Conservation (phyloP, 2,888 invertebrate species). For the Calliscelio sp. region DNA sequence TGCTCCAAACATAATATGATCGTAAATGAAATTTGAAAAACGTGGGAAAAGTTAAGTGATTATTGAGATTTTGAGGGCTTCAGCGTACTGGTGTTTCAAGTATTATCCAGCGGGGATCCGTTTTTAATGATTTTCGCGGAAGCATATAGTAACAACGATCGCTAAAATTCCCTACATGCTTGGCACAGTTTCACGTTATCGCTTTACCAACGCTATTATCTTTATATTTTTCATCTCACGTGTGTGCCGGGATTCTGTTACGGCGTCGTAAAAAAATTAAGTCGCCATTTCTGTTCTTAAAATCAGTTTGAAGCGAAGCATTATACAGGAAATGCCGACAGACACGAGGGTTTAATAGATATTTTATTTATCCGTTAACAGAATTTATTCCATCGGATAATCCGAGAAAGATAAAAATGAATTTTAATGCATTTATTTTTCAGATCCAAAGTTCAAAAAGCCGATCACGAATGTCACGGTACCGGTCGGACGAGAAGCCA, state of each 20-base stretch:
- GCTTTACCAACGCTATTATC: constrained; percentile 60
- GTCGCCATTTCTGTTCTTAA: constrained; percentile 29
- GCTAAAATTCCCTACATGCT: constrained; percentile 43
- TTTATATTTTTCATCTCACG: constrained; percentile 71
- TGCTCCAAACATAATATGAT: neutral
- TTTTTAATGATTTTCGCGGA: constrained; percentile 37
- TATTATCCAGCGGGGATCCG: constrained; percentile 16
- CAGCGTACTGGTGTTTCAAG: constrained; percentile 19
- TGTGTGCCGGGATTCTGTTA: constrained; percentile 59
- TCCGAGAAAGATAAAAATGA: neutral
- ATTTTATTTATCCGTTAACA: constrained; percentile 3
- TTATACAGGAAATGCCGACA: constrained; percentile 35
- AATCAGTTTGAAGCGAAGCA: constrained; percentile 40
- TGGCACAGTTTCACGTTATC: constrained; percentile 32
- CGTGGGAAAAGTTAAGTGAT: constrained; percentile 22
- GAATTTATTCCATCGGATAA: neutral
- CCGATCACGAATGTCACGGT: constrained; percentile 94
- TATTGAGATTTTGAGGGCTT: constrained; percentile 4
- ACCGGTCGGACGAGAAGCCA: constrained; percentile 94
- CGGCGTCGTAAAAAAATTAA: constrained; percentile 62
- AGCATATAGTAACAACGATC: constrained; percentile 30
- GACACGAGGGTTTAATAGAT: neutral
- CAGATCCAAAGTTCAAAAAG: constrained; percentile 93
- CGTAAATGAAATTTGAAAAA: constrained; percentile 24
- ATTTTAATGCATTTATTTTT: constrained; percentile 72